These are phyloP conservation scores for Drosophila punjabiensis DNA, from an alignment of 1,140 invertebrate genomes.

Conservation along the genomic window DNA sequence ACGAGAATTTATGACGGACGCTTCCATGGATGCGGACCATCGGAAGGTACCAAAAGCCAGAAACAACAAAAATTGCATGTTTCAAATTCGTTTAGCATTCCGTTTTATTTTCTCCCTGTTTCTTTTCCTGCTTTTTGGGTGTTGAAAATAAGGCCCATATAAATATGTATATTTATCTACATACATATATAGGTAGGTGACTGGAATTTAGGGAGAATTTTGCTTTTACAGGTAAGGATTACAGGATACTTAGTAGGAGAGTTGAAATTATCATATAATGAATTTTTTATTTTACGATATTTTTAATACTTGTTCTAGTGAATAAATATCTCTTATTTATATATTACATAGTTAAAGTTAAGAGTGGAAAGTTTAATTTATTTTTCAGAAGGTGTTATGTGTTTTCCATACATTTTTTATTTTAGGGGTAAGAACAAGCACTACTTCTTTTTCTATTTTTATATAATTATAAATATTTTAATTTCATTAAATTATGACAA, in stretches of 20 bases:
- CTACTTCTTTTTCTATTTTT: no score
- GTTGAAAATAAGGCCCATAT: slow-evolving; percentile 43
- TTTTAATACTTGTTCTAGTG: no score
- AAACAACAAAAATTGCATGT: slow-evolving; percentile 71
- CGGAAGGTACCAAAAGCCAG: slow-evolving; percentile 54
- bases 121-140: slow-evolving; percentile 17
- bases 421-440: no score
- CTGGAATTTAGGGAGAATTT: slow-evolving; percentile 4
- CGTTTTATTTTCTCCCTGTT: slow-evolving; percentile 44
- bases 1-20: slow-evolving; percentile 80
- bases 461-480: neutral
- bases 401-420: no score
- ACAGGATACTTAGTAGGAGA: neutral
- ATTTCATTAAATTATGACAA: neutral
- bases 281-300: neutral
- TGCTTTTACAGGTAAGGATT: neutral
- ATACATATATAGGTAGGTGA: neutral
- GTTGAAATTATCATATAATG: neutral
- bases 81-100: slow-evolving; percentile 80
- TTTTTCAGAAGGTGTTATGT: no score
- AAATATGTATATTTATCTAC: slow-evolving; percentile 26
- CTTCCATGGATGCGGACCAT: slow-evolving; percentile 30
- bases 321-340: no score
- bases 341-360: no score
- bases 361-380: no score